Base-by-base conservation (phyloP, 2,888 invertebrate genomes). In the Creontiades dilutus region DNA sequence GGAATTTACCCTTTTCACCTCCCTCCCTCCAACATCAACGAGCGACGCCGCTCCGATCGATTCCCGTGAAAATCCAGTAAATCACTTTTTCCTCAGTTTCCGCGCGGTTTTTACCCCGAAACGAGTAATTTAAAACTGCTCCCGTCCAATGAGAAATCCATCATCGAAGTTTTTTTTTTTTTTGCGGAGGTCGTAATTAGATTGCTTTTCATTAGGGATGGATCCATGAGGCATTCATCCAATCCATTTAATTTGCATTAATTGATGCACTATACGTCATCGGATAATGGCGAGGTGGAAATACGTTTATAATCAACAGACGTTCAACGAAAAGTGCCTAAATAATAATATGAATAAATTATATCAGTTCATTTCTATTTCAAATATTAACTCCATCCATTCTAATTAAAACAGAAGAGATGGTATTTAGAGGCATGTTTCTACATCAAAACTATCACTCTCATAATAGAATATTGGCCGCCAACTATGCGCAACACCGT, bases 81-180 rank as follows among this genome's bases (percentile, higher is more conserved):
- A 78, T 78, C 78, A 78, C 78, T 47, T 19, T 28, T 46, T 46
- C 27, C 23, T 1, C 23, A 68, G 27, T 19, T 68, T 68, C 23
- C 9, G 23, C 68, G 68, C 19, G 23, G 68, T 5, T 9, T 23
- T 68, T 68, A 52, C 52, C 5, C 3, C 11, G 19, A 23, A 23
- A 23, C 68, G 68, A 68, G 68, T 68, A 68, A 68, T 68, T 68
- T 61, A 61, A 61, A 68, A 68, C 68, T 23, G 5, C 68, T 7
- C 68, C 68, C 19, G 0, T 23, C 19, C 23, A 23, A 13, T 27
- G 19, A 23, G 68, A 68, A 68, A 68, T 68, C 27, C 68, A 68
- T 68, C 68, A 68, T 68, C 68, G 68, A 0, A 9, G n/a, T n/a
- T n/a, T n/a, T n/a, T n/a, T n/a, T n/a, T n/a, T 68, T 23, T 68